phyloP scores from a whole-genome alignment of 2,888 invertebrate genomes.

The Clepsis dumicolana region DNA sequence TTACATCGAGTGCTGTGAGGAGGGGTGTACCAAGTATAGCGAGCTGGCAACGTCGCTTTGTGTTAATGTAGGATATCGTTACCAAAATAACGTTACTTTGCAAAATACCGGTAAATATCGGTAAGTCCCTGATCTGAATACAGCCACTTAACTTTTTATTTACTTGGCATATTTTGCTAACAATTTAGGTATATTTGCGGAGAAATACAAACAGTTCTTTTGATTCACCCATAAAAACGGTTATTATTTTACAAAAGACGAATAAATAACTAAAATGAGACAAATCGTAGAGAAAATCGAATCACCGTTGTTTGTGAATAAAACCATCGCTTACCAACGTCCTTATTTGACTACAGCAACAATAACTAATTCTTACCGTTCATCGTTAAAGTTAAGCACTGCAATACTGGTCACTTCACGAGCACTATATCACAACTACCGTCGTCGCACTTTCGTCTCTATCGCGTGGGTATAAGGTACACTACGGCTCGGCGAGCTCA shows the following conservation, averaged over 20 bases:
- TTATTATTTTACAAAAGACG: background rate
- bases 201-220: too few relatives aligned
- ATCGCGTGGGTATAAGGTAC: slow-evolving; percentile 51
- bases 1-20: too few relatives aligned
- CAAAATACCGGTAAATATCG: too few relatives aligned
- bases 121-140: too few relatives aligned
- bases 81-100: too few relatives aligned
- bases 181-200: too few relatives aligned
- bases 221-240: background rate
- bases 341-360: background rate
- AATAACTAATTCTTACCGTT: background rate
- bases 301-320: background rate
- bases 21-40: too few relatives aligned
- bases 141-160: too few relatives aligned
- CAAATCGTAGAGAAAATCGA: background rate
- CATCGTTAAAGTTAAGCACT: background rate
- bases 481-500: slow-evolving; percentile 55
- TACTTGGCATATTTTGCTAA: too few relatives aligned
- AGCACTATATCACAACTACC: slow-evolving; percentile 27
- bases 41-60: too few relatives aligned
- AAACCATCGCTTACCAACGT: background rate
- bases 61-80: too few relatives aligned
- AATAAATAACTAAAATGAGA: background rate
- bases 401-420: slow-evolving; percentile 22
- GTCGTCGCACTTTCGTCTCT: slow-evolving; percentile 52